Evolutionary conservation across 2,797 vertebrate species (phyloP).

Genomic region (Adelosebastes latens): DNA sequence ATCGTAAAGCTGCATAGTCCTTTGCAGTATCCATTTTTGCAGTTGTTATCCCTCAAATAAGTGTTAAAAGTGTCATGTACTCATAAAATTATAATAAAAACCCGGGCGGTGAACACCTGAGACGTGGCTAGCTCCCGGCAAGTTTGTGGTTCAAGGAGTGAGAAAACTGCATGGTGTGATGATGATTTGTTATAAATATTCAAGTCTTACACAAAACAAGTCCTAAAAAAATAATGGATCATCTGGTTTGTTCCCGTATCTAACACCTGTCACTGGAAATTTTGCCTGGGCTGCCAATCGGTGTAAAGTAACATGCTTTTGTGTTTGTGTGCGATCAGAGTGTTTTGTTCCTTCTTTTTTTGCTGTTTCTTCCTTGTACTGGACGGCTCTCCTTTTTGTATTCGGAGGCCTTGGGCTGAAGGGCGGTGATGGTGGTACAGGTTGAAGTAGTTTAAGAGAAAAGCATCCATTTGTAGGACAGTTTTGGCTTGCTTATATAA

Average conservation of each 20-base stretch:
- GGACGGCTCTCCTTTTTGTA: slow-evolving; percentile 38
- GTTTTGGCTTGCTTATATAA: slow-evolving; percentile 33
- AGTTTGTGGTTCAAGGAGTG: slow-evolving; percentile 24
- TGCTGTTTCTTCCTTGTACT: slow-evolving; percentile 38
- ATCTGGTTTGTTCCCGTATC: slow-evolving; percentile 36
- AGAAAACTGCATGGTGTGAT: slow-evolving; percentile 65
- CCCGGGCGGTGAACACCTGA: neutral
- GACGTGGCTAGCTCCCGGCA: neutral
- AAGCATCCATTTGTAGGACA: slow-evolving; percentile 28
- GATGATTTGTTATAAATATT: slow-evolving; percentile 49
- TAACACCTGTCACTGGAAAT: slow-evolving; percentile 55
- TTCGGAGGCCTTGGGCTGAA: slow-evolving; percentile 46
- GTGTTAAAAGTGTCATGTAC: neutral
- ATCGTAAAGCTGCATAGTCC: neutral
- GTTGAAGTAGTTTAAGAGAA: slow-evolving; percentile 41
- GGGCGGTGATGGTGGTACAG: slow-evolving; percentile 62
- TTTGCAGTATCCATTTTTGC: neutral
- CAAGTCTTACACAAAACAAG: slow-evolving; percentile 9
- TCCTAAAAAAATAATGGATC: slow-evolving; percentile 38
- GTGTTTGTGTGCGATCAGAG: slow-evolving; percentile 29
- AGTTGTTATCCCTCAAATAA: neutral
- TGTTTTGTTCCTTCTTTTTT: slow-evolving; percentile 16
- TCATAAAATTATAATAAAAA: slow-evolving; percentile 31
- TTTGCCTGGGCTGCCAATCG: slow-evolving; percentile 32
- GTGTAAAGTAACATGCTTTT: slow-evolving; percentile 12